phyloP scores from a whole-genome alignment of 2,888 invertebrate species.

The Leptarthrus brevirostris region DNA sequence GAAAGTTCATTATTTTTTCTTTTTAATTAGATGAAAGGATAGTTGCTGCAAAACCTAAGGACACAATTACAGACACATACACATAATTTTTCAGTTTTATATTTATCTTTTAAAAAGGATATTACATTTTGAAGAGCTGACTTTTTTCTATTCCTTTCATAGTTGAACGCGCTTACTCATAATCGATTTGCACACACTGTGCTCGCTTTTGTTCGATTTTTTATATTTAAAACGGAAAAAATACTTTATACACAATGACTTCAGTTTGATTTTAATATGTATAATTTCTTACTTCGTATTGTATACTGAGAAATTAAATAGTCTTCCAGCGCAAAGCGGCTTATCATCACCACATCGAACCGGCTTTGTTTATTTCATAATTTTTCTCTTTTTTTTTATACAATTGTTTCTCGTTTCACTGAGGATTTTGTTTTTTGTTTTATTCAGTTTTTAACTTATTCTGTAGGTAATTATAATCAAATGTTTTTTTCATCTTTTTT shows the following conservation, averaged over 20 bases:
- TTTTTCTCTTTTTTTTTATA: neutral
- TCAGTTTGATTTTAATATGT: conserved; percentile 34
- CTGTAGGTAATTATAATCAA: conserved; percentile 53
- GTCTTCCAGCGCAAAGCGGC: conserved; percentile 10
- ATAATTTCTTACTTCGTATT: conserved; percentile 17
- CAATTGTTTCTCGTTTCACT: conserved; percentile 1
- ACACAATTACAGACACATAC: too few species aligned
- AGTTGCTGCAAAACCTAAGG: too few species aligned
- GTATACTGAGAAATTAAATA: conserved; percentile 34
- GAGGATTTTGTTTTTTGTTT: neutral
- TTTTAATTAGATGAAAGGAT: too few species aligned
- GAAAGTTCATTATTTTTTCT: too few species aligned
- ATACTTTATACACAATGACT: conserved; percentile 41
- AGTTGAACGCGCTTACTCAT: conserved; percentile 16
- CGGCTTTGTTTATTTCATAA: neutral
- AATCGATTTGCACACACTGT: conserved; percentile 1
- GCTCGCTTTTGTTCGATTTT: conserved; percentile 4
- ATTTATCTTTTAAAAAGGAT: conserved; percentile 46
- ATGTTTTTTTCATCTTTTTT: conserved; percentile 44
- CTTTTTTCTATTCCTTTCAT: conserved; percentile 29
- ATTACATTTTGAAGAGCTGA: conserved; percentile 41
- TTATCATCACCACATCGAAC: neutral
- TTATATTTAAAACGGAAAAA: conserved; percentile 30
- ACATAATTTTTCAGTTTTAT: conserved; percentile 41
- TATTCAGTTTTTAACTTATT: conserved; percentile 49